Evolutionary conservation across 2,888 invertebrate genomes (phyloP).

Genomic region (Hipparchia semele): DNA sequence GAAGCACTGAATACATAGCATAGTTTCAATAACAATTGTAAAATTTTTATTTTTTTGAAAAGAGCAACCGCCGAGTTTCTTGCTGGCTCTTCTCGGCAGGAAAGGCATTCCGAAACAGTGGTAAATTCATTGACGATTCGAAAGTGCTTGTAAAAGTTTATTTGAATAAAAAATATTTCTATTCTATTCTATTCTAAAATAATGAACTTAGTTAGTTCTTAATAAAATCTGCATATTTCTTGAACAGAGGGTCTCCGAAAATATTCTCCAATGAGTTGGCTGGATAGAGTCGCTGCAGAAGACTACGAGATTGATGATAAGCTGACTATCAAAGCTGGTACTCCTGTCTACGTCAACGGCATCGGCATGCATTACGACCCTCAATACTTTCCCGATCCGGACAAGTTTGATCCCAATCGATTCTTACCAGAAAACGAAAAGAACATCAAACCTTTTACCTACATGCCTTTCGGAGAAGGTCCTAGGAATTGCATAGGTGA

Average conservation of each 20-base stretch:
- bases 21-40: too few species aligned
- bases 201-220: too few species aligned
- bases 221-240: not conserved
- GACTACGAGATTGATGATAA: conserved; percentile 47
- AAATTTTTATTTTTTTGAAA: too few species aligned
- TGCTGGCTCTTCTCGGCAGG: too few species aligned
- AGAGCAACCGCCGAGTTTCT: too few species aligned
- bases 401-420: conserved; percentile 78
- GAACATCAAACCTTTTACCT: conserved; percentile 57
- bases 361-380: conserved; percentile 64
- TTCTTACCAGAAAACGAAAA: conserved; percentile 81
- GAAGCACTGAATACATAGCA: too few species aligned
- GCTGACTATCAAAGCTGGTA: conserved; percentile 44
- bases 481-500: conserved; percentile 84
- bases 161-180: too few species aligned
- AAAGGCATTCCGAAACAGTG: too few species aligned
- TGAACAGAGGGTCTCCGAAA: conserved; percentile 45
- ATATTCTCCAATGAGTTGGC: conserved; percentile 47
- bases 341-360: conserved; percentile 54
- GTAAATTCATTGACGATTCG: too few species aligned
- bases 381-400: conserved; percentile 76
- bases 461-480: conserved; percentile 82
- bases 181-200: too few species aligned
- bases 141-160: too few species aligned
- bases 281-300: conserved; percentile 42